Conservation (phyloP, 1,140 invertebrate species). For the Pomacea maculata region DNA sequence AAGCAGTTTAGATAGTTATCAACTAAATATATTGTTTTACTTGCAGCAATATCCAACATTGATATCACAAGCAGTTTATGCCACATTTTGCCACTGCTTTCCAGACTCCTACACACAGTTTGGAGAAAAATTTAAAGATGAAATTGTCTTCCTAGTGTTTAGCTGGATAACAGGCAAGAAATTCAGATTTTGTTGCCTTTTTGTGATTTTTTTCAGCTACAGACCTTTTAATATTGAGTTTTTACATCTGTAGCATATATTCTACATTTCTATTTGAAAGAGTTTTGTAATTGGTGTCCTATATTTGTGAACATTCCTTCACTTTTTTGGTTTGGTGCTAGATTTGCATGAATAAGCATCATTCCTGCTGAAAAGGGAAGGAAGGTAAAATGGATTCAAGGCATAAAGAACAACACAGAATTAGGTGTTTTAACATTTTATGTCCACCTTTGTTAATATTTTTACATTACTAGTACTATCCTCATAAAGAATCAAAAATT, state of each 20-base stretch:
- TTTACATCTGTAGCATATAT: neutral
- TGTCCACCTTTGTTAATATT: too few relatives aligned
- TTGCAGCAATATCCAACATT: conserved; percentile 58
- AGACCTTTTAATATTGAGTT: neutral
- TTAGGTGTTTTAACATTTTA: too few relatives aligned
- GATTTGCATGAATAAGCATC: too few relatives aligned
- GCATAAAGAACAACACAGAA: too few relatives aligned
- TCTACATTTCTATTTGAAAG: neutral
- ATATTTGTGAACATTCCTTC: neutral
- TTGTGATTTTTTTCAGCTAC: neutral
- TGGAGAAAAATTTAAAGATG: conserved; percentile 60
- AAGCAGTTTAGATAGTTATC: too few relatives aligned
- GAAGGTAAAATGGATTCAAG: too few relatives aligned
- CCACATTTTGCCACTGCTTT: conserved; percentile 58
- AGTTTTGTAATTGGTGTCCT: neutral
- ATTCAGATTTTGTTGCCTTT: neutral
- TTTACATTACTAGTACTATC: too few relatives aligned
- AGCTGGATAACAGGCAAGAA: conserved; percentile 61
- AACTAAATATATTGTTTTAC: neutral
- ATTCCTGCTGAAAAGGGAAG: too few relatives aligned
- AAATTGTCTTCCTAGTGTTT: conserved; percentile 49
- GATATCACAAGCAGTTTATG: conserved; percentile 60
- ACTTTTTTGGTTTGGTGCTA: too few relatives aligned
- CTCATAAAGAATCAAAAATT: too few relatives aligned
- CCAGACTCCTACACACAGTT: conserved; percentile 63